A percentile compares a stretch with the other conserved stretches of the same genome.
Evolutionary conservation across 2,113 vertebrate genomes (phyloP).

Genomic region (Sapayoa aenigma): DNA sequence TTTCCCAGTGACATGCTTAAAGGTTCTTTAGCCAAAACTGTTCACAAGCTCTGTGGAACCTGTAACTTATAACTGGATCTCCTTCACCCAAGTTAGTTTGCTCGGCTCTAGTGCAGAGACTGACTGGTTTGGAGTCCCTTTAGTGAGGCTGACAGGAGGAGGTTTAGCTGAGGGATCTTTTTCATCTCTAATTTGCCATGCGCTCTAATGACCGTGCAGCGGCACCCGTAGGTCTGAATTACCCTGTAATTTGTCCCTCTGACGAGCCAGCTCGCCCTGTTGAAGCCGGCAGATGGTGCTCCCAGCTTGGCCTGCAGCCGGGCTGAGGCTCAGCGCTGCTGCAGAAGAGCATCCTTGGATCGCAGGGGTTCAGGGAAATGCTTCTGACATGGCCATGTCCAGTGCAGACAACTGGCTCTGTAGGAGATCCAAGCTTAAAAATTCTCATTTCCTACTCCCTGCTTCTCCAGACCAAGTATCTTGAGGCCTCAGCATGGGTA

Average conservation of each 20-base stretch:
- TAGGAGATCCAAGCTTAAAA: not conserved
- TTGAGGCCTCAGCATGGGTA: not conserved
- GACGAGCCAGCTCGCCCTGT: not conserved
- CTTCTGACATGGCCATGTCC: not conserved
- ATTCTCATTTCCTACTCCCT: not conserved
- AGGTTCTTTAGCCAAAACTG: not conserved
- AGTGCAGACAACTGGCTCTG: not conserved
- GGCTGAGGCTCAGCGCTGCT: not conserved
- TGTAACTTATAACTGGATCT: not conserved
- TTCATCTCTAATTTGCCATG: not conserved
- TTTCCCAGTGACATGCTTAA: not conserved
- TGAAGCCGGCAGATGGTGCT: conserved; percentile 45
- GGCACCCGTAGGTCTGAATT: accelerated
- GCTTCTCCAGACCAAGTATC: not conserved
- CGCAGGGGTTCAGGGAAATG: not conserved
- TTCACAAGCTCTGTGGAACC: not conserved
- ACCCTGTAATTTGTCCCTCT: not conserved
- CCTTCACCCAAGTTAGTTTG: not conserved
- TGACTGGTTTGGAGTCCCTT: not conserved
- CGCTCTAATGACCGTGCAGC: not conserved
- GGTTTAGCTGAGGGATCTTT: not conserved
- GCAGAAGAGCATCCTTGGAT: not conserved
- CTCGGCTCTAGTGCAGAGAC: not conserved
- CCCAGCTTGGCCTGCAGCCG: not conserved
- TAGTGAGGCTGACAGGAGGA: not conserved